These are phyloP conservation scores for Prosapia bicincta DNA, from an alignment of 2,888 invertebrate species.

Conservation along the genomic window DNA sequence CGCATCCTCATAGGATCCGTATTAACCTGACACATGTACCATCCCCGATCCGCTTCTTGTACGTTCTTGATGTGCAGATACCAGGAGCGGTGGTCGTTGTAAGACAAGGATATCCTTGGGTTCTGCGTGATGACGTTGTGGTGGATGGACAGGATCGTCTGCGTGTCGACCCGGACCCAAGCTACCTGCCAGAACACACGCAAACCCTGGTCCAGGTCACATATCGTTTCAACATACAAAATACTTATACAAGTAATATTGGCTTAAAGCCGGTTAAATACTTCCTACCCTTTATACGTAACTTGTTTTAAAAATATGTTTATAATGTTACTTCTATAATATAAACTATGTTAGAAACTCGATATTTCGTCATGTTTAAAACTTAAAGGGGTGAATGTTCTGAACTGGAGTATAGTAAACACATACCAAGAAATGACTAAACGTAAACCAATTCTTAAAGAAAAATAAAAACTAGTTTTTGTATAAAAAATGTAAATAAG, in stretches of 20 bases:
- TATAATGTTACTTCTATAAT: too few species aligned
- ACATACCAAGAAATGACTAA: too few species aligned
- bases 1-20: constrained; percentile 91
- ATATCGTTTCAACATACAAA: background rate
- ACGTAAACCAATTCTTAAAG: too few species aligned
- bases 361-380: too few species aligned
- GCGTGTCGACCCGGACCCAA: constrained; percentile 90
- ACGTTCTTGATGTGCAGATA: constrained; percentile 85
- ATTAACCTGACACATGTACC: constrained; percentile 92
- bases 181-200: constrained; percentile 63
- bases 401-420: too few species aligned
- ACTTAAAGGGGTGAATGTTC: too few species aligned
- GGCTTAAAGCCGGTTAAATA: background rate
- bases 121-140: constrained; percentile 90
- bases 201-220: constrained; percentile 24
- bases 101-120: constrained; percentile 78
- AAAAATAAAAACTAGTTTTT: too few species aligned
- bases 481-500: too few species aligned
- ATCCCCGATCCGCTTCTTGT: constrained; percentile 83
- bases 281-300: background rate
- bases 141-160: constrained; percentile 88
- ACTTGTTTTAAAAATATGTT: background rate
- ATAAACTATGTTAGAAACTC: too few species aligned
- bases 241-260: too few species aligned
- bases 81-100: constrained; percentile 89